Percentiles rank a stretch among this genome's conserved stretches.
Evolutionary conservation across 2,113 vertebrate species (phyloP).

Genomic region (Hippocampus barbouri): DNA sequence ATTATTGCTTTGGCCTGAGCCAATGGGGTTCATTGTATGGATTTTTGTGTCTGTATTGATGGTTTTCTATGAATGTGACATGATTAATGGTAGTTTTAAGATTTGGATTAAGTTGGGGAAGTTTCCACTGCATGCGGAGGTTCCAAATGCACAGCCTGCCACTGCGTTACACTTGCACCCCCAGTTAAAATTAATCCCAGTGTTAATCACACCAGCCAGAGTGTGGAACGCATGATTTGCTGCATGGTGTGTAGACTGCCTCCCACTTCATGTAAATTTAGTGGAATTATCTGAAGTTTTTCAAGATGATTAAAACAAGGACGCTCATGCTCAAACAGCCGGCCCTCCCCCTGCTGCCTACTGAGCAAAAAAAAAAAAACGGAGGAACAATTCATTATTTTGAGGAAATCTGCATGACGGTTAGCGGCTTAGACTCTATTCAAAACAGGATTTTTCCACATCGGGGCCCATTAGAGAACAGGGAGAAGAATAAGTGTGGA

Average conservation of each 20-base stretch:
- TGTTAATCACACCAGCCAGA: background rate
- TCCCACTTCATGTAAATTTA: background rate
- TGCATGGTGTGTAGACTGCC: too few relatives aligned
- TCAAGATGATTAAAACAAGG: conserved; percentile 14
- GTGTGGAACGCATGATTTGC: too few relatives aligned
- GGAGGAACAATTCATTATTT: conserved; percentile 56
- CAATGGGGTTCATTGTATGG: too few relatives aligned
- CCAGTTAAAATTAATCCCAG: too few relatives aligned
- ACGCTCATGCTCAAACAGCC: conserved; percentile 44
- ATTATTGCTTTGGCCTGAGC: too few relatives aligned
- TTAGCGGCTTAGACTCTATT: conserved; percentile 55
- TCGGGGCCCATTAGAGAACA: conserved; percentile 35
- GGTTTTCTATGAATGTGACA: background rate
- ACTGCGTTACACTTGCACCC: too few relatives aligned
- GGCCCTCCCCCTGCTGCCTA: conserved; percentile 43
- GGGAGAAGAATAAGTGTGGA: conserved; percentile 50
- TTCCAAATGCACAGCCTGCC: background rate
- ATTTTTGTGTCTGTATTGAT: too few relatives aligned
- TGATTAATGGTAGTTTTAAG: background rate
- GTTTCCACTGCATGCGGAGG: background rate
- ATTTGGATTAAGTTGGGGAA: background rate
- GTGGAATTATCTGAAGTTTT: conserved; percentile 15
- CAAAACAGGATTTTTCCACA: conserved; percentile 55
- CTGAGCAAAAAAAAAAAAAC: conserved; percentile 25
- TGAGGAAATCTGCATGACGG: conserved; percentile 52